A percentile compares a stretch with the other conserved stretches of the same genome.
Evolutionary conservation across 1,140 invertebrate species (phyloP).

Genomic region (Drosophila malerkotliana): DNA sequence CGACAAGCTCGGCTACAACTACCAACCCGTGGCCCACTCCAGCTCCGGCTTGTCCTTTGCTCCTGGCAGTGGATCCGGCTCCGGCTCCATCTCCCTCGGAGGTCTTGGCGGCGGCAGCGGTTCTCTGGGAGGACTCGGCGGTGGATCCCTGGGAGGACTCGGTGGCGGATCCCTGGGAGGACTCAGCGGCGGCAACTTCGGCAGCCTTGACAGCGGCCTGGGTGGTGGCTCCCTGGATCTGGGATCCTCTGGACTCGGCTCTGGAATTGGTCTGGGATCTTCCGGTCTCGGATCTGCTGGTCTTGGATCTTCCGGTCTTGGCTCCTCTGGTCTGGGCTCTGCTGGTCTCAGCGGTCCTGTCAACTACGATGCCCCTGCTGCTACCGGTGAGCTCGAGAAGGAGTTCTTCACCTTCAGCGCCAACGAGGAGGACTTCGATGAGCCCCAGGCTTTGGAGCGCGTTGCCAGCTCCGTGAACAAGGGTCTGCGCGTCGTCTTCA

Average conservation of each 20-base stretch:
- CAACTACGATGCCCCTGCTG: slow-evolving; percentile 60
- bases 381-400: slow-evolving; percentile 61
- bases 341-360: slow-evolving; percentile 49
- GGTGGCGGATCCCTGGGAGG: slow-evolving; percentile 34
- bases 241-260: slow-evolving; percentile 18
- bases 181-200: slow-evolving; percentile 35
- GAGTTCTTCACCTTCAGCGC: slow-evolving; percentile 73
- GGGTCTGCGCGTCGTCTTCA: slow-evolving; percentile 76
- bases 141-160: slow-evolving; percentile 33
- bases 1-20: slow-evolving; percentile 78
- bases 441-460: slow-evolving; percentile 55
- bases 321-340: slow-evolving; percentile 30
- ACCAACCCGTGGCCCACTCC: slow-evolving; percentile 73
- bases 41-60: slow-evolving; percentile 64
- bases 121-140: slow-evolving; percentile 16
- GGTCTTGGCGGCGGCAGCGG: slow-evolving; percentile 24
- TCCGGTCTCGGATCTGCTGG: slow-evolving; percentile 32
- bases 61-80: slow-evolving; percentile 57
- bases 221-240: slow-evolving; percentile 31
- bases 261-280: slow-evolving; percentile 9
- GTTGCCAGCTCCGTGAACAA: slow-evolving; percentile 60
- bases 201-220: slow-evolving; percentile 44
- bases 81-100: slow-evolving; percentile 20
- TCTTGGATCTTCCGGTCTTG: slow-evolving; percentile 29
- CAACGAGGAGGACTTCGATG: slow-evolving; percentile 69